phyloP scores from a whole-genome alignment of 1,140 invertebrate genomes.

The Halyomorpha halys region DNA sequence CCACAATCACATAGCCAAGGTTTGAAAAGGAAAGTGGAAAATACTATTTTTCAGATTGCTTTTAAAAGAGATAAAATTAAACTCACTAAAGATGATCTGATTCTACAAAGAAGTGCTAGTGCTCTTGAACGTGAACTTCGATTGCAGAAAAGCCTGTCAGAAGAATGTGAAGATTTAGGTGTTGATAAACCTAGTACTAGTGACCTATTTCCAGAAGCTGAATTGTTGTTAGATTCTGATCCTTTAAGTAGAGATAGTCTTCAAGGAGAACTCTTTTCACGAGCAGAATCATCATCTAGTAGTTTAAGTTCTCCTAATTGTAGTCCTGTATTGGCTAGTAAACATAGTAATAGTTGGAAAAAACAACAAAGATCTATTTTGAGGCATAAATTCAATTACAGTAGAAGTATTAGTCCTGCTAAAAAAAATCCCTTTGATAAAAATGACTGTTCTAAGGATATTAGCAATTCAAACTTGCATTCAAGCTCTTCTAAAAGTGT shows the following conservation, averaged over 20 bases:
- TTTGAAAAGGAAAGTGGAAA: conserved; percentile 24
- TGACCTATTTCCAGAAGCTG: conserved; percentile 64
- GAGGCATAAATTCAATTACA: conserved; percentile 3
- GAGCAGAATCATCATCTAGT: conserved; percentile 26
- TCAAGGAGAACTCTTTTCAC: conserved; percentile 23
- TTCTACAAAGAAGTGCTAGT: conserved; percentile 27
- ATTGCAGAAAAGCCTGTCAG: conserved; percentile 57
- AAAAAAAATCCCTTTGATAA: conserved; percentile 4
- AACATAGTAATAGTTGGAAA: conserved; percentile 15
- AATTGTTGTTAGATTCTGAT: conserved; percentile 52
- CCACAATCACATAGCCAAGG: background rate
- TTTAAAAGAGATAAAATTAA: conserved; percentile 27
- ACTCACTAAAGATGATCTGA: conserved; percentile 25
- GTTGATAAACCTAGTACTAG: conserved; percentile 65
- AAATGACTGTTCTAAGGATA: conserved; percentile 4
- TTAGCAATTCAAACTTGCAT: background rate
- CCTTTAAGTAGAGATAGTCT: conserved; percentile 35
- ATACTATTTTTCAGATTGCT: conserved; percentile 30
- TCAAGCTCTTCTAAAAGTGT: conserved; percentile 1
- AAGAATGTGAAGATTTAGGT: conserved; percentile 64
- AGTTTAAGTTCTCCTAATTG: conserved; percentile 25
- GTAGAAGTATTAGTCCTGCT: conserved; percentile 5
- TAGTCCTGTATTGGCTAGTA: conserved; percentile 18
- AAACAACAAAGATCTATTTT: conserved; percentile 19
- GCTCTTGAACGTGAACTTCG: conserved; percentile 46